These are phyloP conservation scores for Microcebus tavaratra DNA, from an alignment of 2,113 vertebrate species.

Conservation along the genomic window DNA sequence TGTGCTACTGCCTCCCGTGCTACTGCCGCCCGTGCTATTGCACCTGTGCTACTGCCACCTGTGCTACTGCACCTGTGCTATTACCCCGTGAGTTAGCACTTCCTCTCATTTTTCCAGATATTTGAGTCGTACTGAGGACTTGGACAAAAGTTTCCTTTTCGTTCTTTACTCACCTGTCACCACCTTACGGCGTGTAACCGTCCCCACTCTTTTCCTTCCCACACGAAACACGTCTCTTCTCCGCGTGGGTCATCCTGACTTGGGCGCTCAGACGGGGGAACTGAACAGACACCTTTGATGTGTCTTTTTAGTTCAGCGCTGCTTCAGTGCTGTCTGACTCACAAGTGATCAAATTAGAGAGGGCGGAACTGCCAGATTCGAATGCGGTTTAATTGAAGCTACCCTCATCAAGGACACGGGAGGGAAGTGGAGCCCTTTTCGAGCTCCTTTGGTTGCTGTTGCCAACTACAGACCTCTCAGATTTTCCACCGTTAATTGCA, in stretches of 20 bases:
- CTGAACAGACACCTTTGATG: background rate
- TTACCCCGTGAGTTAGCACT: too few relatives aligned
- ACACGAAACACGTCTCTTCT: too few relatives aligned
- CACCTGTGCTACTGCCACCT: too few relatives aligned
- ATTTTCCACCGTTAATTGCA: background rate
- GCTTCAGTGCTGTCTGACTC: background rate
- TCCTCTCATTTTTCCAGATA: too few relatives aligned
- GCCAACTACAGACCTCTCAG: background rate
- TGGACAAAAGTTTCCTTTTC: too few relatives aligned
- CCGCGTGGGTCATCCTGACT: fast-evolving
- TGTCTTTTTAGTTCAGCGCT: background rate
- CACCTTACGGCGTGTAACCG: too few relatives aligned
- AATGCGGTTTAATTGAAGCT: background rate
- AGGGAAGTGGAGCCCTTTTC: background rate
- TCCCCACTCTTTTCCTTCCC: too few relatives aligned
- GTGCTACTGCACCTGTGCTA: too few relatives aligned
- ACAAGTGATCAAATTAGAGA: background rate
- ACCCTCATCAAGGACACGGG: background rate
- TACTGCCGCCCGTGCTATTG: too few relatives aligned
- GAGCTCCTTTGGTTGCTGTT: background rate
- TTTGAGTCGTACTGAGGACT: too few relatives aligned
- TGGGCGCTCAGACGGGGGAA: fast-evolving
- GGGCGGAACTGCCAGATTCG: background rate
- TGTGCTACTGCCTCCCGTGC: too few relatives aligned
- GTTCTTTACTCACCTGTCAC: too few relatives aligned